phyloP scores from a whole-genome alignment of 2,888 invertebrate genomes.

The Ormyrus pomaceus region DNA sequence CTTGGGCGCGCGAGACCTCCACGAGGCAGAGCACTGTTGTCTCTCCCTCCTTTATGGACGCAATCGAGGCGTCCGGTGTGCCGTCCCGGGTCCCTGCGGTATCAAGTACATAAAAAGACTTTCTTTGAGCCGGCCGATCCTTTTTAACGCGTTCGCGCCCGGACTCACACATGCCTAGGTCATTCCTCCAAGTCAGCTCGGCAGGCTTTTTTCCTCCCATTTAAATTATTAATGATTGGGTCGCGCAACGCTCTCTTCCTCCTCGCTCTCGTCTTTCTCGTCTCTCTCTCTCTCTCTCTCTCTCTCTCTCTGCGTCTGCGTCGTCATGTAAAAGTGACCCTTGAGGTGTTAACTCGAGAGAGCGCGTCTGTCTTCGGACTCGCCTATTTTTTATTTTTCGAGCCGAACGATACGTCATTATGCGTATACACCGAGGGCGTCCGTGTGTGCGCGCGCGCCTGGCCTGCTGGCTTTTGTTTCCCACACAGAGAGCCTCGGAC shows the following conservation, averaged over 20 bases:
- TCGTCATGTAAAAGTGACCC: conserved; percentile 36
- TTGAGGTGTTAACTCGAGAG: conserved; percentile 51
- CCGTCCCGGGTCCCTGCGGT: not conserved
- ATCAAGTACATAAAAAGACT: conserved; percentile 53
- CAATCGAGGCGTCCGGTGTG: not conserved
- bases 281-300: not conserved
- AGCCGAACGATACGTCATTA: not conserved
- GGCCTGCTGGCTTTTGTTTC: conserved; percentile 40
- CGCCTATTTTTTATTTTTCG: conserved; percentile 43
- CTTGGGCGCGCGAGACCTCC: conserved; percentile 15
- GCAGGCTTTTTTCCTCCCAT: conserved; percentile 38
- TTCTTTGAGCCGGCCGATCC: conserved; percentile 26
- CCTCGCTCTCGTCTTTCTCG: not conserved
- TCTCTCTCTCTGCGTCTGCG: not conserved
- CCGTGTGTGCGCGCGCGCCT: not conserved
- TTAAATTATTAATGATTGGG: conserved; percentile 54
- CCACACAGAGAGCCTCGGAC: conserved; percentile 7
- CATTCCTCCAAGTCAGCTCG: conserved; percentile 47
- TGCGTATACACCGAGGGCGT: not conserved
- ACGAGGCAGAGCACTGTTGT: not conserved
- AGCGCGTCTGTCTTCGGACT: not conserved
- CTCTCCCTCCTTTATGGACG: conserved; percentile 11
- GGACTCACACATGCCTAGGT: conserved; percentile 28
- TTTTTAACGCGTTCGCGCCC: conserved; percentile 44
- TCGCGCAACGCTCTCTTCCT: not conserved